Evolutionary conservation across 2,113 vertebrate genomes (phyloP), one percentile per base, ranked within the genome.

Genomic region (Speoplatyrhinus poulsoni): DNA sequence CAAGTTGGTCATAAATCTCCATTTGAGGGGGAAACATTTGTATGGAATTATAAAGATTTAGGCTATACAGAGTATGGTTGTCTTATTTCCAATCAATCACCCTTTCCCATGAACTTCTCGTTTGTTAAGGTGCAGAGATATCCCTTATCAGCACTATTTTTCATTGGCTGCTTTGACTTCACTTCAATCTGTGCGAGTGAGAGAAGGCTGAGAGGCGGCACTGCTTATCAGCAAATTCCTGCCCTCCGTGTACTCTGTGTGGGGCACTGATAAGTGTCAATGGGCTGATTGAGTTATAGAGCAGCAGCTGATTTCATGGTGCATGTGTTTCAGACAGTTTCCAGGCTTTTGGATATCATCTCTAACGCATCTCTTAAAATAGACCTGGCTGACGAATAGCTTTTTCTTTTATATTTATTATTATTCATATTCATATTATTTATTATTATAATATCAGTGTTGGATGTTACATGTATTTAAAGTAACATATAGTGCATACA

Each of bases 181-280:
- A 46, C 84, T 81, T 85, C 81, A 80, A 61, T 87, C 82, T 54
- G 67, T 33, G 72, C 64, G 77, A 82, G 63, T 64, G 72, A 71
- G 64, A 80, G 68, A 76, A 83, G 80, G 77, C 67, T 50, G 83
- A 80, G 86, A 70, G 79, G 67, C 59, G 75, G 77, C 80, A 62
- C 62, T 47, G 85, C 86, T 92, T 91, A 92, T 93, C 90, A 88
- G 82, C 76, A 85, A 85, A 88, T 91, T 92, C 87, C 87, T 87
- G 81, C 80, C 78, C 79, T 79, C 79, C 71, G 70, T 83, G 85
- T 70, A 78, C 71, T 83, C 67, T 69, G 69, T 89, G 85, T 83
- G 81, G 76, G 49, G 36, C 56, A 19, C 81, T 90, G 89, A 90
- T 91, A 89, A 82, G 73, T 89, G 75, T 67, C 80, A 84, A 61